A percentile compares a stretch with the other conserved stretches of the same genome.
Conservation (phyloP, 2,797 vertebrate species). For the Streptopelia turtur region DNA sequence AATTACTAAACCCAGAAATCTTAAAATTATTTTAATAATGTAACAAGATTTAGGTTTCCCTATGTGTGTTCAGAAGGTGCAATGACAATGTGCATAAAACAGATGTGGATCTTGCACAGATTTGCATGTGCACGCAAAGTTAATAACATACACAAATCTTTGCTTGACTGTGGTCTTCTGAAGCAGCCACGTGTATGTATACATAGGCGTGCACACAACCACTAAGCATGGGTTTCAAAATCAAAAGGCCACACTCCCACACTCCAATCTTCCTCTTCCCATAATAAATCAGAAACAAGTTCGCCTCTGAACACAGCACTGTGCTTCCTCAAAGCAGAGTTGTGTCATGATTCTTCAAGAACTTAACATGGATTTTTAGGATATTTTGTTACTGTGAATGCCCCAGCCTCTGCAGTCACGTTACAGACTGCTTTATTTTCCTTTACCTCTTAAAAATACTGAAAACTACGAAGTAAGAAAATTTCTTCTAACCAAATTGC, state of each 20-base stretch:
- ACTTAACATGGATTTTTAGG: background rate
- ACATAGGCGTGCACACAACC: fast-evolving
- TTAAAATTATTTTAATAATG: background rate
- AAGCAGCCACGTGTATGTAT: background rate
- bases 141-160: background rate
- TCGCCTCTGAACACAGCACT: background rate
- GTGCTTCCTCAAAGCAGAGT: background rate
- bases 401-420: too few relatives aligned
- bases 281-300: background rate
- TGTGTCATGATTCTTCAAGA: background rate
- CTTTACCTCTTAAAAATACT: background rate
- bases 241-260: background rate
- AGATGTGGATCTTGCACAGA: background rate
- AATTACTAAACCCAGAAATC: background rate
- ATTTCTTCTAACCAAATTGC: background rate
- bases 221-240: background rate
- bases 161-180: background rate
- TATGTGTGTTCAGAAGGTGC: background rate
- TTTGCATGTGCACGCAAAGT: background rate
- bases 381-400: background rate
- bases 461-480: background rate
- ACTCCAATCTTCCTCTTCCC: background rate
- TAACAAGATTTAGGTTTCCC: background rate
- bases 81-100: background rate
- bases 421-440: too few relatives aligned